phyloP scores from a whole-genome alignment of 2,113 vertebrate species.

The Clupea harengus region DNA sequence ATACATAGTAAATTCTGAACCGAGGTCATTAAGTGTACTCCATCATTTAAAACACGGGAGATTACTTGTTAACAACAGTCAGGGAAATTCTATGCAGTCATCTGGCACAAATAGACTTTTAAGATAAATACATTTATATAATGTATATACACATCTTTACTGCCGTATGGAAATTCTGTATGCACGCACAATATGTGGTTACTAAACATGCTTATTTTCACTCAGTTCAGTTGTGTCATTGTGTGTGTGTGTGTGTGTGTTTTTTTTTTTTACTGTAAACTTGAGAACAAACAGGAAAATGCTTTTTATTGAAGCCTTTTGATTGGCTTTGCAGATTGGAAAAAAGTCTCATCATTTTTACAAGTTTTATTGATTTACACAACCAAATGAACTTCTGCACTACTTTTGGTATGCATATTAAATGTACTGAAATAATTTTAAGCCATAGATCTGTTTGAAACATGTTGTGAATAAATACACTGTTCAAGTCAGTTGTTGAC shows the following conservation, averaged over 20 bases:
- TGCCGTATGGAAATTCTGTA: neutral
- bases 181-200: neutral
- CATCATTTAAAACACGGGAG: neutral
- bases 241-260: too few species aligned
- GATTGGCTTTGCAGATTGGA: neutral
- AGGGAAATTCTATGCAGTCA: neutral
- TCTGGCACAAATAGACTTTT: constrained; percentile 2
- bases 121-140: neutral
- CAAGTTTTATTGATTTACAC: neutral
- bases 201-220: neutral
- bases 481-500: neutral
- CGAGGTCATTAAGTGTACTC: neutral
- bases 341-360: neutral
- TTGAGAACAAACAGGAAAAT: neutral
- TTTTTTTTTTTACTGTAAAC: neutral
- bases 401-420: constrained; percentile 20
- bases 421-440: neutral
- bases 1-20: neutral
- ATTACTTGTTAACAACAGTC: neutral
- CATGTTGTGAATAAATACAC: neutral
- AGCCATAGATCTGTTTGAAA: neutral
- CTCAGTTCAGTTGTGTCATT: neutral
- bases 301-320: neutral
- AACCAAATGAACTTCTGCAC: neutral
- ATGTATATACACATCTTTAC: neutral